Conservation (phyloP, 2,888 invertebrate species). For the Luperina nickerlii region DNA sequence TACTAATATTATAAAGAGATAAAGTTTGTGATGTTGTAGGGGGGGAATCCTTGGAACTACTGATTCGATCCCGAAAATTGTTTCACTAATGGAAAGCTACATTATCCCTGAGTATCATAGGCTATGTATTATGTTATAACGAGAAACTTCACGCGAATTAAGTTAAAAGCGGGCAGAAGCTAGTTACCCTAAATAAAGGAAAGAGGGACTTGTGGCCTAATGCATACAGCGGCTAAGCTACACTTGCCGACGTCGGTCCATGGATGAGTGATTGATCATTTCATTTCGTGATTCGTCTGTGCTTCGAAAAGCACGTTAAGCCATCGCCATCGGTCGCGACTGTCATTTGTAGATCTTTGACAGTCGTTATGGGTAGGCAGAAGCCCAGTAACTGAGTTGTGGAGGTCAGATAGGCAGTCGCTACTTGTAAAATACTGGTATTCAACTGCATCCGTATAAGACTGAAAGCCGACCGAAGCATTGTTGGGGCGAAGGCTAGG, state of each 20-base stretch:
- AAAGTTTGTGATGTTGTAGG: too few relatives aligned
- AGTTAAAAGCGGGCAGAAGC: too few relatives aligned
- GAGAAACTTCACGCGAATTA: too few relatives aligned
- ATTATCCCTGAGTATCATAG: too few relatives aligned
- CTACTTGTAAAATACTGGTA: neutral
- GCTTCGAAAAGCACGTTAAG: neutral
- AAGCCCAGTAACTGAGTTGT: neutral
- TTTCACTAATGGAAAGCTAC: too few relatives aligned
- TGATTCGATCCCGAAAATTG: too few relatives aligned
- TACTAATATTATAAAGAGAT: too few relatives aligned
- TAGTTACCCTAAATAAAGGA: neutral
- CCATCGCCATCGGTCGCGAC: neutral
- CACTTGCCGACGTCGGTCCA: neutral
- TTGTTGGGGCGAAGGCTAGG: neutral
- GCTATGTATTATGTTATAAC: too few relatives aligned
- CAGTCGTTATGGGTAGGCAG: neutral
- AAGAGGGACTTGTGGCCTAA: neutral
- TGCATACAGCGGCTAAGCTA: neutral
- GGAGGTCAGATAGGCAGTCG: too few relatives aligned
- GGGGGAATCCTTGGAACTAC: too few relatives aligned
- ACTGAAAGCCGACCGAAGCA: neutral
- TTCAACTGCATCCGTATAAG: neutral
- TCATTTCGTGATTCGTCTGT: neutral
- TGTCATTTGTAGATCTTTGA: neutral
- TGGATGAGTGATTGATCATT: neutral